Conservation (phyloP, 2,797 vertebrate species). For the Cheracebus regulus region DNA sequence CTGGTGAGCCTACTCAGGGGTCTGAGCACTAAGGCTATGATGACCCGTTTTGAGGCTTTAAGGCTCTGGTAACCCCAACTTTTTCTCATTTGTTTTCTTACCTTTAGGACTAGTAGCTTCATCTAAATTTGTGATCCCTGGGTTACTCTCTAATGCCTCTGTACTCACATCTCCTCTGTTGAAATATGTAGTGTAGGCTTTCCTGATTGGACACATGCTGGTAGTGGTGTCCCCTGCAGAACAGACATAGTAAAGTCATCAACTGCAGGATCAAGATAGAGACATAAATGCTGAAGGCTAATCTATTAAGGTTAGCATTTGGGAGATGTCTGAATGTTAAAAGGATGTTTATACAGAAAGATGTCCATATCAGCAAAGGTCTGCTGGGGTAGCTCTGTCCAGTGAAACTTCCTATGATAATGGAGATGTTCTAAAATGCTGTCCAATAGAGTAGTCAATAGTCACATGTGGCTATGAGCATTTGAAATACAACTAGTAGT, state of each 20-base stretch:
- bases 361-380: not conserved
- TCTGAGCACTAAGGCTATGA: not conserved
- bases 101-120: not conserved
- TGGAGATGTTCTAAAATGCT: not conserved
- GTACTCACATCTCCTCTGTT: not conserved
- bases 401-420: not conserved
- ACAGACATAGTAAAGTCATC: not conserved
- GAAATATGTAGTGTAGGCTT: not conserved
- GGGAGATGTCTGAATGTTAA: not conserved
- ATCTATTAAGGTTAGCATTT: not conserved
- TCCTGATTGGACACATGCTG: not conserved
- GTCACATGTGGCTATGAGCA: not conserved
- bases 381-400: not conserved
- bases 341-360: not conserved
- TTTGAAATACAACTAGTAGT: not conserved
- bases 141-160: not conserved
- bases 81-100: not conserved
- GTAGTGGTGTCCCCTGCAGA: not conserved
- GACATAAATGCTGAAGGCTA: not conserved
- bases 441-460: not conserved
- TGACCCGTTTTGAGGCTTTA: not conserved
- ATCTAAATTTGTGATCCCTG: not conserved
- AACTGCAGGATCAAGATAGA: not conserved
- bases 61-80: not conserved
- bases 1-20: not conserved